These are phyloP conservation scores for Microtus pennsylvanicus DNA, from an alignment of 2,113 vertebrate species.

Conservation along the genomic window DNA sequence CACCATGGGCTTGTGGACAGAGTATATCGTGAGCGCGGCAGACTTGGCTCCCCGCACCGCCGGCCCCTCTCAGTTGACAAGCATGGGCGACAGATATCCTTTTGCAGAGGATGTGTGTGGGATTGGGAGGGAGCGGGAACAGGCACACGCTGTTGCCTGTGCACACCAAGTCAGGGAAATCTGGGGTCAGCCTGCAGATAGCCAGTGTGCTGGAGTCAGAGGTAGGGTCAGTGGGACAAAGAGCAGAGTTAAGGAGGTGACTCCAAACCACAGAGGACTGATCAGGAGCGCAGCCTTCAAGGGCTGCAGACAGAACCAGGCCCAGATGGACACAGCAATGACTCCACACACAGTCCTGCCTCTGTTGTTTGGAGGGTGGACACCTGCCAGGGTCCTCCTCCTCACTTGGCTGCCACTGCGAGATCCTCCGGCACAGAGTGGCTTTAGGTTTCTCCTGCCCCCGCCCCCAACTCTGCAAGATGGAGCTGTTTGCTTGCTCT, in stretches of 20 bases:
- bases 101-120: conserved; percentile 63
- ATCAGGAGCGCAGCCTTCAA: too few species aligned
- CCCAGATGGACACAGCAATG: background rate
- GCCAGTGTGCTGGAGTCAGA: background rate
- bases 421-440: background rate
- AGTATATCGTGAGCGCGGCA: conserved; percentile 96
- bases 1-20: conserved; percentile 98
- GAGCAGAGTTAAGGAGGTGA: background rate
- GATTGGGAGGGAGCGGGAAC: background rate
- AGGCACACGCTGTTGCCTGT: background rate
- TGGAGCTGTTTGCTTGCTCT: background rate
- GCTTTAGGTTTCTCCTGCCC: background rate
- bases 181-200: background rate
- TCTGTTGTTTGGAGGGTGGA: background rate
- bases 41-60: conserved; percentile 95
- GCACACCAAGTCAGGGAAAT: background rate
- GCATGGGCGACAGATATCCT: conserved; percentile 99
- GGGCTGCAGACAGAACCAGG: background rate
- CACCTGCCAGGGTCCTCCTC: background rate
- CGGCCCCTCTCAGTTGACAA: conserved; percentile 97
- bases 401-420: background rate
- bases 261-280: background rate
- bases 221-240: background rate
- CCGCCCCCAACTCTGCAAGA: background rate
- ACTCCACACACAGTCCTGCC: background rate